Conservation (phyloP, 2,797 vertebrate genomes). For the Scomberomorus guttatus region DNA sequence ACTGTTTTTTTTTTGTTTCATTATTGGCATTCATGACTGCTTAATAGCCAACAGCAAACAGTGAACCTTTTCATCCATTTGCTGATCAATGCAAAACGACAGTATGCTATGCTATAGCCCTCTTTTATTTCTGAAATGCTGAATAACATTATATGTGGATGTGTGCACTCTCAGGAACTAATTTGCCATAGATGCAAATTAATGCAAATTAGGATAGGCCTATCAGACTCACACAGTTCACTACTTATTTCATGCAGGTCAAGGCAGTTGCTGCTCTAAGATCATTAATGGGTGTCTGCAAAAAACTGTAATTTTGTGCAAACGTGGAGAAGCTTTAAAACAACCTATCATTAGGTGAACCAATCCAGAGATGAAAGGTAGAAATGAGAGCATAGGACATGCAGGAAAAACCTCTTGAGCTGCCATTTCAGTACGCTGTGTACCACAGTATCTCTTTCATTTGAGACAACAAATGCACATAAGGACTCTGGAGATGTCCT, state of each 20-base stretch:
- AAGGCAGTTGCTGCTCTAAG: not conserved
- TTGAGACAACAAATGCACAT: not conserved
- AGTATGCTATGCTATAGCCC: not conserved
- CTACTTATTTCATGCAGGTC: not conserved
- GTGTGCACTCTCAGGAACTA: not conserved
- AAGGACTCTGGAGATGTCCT: not conserved
- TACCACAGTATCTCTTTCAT: not conserved
- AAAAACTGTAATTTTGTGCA: not conserved
- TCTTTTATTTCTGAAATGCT: not conserved
- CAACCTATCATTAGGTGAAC: conserved; percentile 1
- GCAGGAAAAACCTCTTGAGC: not conserved
- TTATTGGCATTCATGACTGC: not conserved
- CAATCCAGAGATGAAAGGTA: not conserved
- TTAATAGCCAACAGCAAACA: not conserved
- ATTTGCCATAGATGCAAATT: not conserved
- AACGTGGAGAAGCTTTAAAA: not conserved
- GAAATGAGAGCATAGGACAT: conserved; percentile 2
- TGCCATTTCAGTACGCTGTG: not conserved
- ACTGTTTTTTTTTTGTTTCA: not conserved
- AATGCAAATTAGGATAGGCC: conserved; percentile 1
- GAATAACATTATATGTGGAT: not conserved
- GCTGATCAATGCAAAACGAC: not conserved
- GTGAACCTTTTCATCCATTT: not conserved
- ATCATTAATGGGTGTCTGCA: not conserved
- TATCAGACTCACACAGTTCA: not conserved